These are phyloP conservation scores for Coptodon bakossiorum DNA, from an alignment of 2,113 vertebrate species.

Conservation along the genomic window DNA sequence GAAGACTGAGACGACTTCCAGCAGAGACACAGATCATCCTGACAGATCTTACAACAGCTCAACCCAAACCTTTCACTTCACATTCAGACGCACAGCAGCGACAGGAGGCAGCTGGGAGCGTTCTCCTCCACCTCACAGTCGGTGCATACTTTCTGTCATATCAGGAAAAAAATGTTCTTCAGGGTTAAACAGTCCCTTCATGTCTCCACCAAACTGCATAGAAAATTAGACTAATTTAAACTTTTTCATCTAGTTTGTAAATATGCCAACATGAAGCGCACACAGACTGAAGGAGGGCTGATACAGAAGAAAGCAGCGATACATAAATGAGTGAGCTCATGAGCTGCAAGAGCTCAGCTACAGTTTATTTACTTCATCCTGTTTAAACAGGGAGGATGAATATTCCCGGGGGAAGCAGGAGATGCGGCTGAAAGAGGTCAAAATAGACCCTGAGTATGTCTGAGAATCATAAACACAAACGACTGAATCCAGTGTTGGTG, in stretches of 20 bases:
- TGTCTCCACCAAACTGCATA: background rate
- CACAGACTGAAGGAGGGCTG: background rate
- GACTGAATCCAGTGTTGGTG: background rate
- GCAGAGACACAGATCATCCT: background rate
- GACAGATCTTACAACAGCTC: background rate
- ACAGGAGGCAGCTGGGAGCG: background rate
- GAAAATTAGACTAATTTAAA: background rate
- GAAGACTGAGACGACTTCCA: background rate
- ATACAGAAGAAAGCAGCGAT: background rate
- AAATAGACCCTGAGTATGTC: background rate
- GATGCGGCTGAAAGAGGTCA: background rate
- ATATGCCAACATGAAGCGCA: accelerated
- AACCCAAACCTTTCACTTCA: background rate
- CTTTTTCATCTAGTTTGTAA: background rate
- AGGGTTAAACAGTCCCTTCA: background rate
- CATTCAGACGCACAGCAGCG: background rate
- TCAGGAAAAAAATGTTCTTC: background rate
- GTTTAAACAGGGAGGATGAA: background rate
- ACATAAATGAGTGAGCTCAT: background rate
- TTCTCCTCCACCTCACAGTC: background rate
- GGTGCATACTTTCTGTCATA: background rate
- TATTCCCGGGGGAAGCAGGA: background rate
- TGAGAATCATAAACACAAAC: background rate
- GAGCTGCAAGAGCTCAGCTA: background rate
- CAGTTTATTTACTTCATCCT: background rate